Evolutionary conservation across 1,140 invertebrate genomes (phyloP), one percentile per base, ranked within the genome.

Genomic region (Coenobita brevimanus): DNA sequence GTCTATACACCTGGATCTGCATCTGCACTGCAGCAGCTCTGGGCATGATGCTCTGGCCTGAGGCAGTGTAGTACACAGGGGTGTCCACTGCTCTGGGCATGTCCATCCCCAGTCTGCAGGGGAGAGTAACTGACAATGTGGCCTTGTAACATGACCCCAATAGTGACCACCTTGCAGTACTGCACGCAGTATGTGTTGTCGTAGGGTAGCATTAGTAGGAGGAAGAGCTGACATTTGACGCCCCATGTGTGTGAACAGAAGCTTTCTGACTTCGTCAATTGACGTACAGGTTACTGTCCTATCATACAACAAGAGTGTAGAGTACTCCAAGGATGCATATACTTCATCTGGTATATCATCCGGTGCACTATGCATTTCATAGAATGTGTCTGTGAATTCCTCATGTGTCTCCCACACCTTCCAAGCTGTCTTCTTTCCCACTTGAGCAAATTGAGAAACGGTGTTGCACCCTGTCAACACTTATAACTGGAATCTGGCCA

Each of bases 1-100:
- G 50, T 17, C 67, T 85, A 24, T 75, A 54, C 71, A 85, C 46
- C 69, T 46, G 50, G 41, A 75, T 76, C 75, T 76, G 33, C 69
- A 85, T 17, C 71, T 15, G 57, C 71, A 76, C 13, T 10, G 76
- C 21, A 84, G 15, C 1, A 85, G 71, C 41, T 85, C 33, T n/a
- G 33, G 36, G 41, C 8, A 85, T 43, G 38, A 36, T 57, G 38
- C 43, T 38, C 41, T 73, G 24, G 54, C 4, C 38, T 85, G 24
- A 76, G 82, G 82, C 17, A 57, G 82, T 54, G 69, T 85, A 30
- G 33, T 50, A 17, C 73, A 76, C 1, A 76, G 36, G 8, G n/a
- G 73, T n/a, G n/a, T n/a, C n/a, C 41, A 46, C 62, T 75, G 27
- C 2, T 57, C 8, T 60, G 82, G 15, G 43, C 57, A 1, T n/a